Evolutionary conservation across 2,888 invertebrate species (phyloP).

Genomic region (Mesoligia furuncula): DNA sequence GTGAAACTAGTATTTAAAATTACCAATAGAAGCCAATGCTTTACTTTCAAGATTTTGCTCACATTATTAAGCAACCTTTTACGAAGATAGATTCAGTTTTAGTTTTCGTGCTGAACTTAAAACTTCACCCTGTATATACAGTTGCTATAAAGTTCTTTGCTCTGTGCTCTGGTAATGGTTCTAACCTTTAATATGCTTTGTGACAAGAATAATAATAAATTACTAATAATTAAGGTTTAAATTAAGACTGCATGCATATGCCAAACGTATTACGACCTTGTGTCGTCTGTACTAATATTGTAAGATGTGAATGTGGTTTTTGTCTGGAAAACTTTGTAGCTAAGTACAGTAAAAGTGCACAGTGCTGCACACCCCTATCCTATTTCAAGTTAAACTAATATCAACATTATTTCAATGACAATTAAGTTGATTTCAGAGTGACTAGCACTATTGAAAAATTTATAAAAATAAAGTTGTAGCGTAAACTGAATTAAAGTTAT

Average conservation of each 20-base stretch:
- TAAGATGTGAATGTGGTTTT: neutral
- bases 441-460: no score
- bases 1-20: no score
- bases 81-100: no score
- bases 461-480: no score
- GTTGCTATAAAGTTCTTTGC: slow-evolving; percentile 32
- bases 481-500: no score
- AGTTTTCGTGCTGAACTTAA: neutral
- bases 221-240: slow-evolving; percentile 7
- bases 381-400: no score
- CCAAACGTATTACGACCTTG: neutral
- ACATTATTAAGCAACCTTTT: no score
- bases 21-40: no score
- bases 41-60: no score
- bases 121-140: slow-evolving; percentile 11
- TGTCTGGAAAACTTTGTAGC: neutral
- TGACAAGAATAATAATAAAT: slow-evolving; percentile 32
- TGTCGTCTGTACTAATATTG: neutral
- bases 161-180: slow-evolving; percentile 23
- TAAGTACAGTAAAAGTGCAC: neutral
- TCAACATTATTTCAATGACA: no score
- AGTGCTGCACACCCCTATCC: no score
- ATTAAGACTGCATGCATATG: slow-evolving; percentile 5
- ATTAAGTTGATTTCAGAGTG: no score
- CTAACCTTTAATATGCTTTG: slow-evolving; percentile 30